Evolutionary conservation across 2,113 vertebrate genomes (phyloP).

Genomic region (Lamprotornis superbus): DNA sequence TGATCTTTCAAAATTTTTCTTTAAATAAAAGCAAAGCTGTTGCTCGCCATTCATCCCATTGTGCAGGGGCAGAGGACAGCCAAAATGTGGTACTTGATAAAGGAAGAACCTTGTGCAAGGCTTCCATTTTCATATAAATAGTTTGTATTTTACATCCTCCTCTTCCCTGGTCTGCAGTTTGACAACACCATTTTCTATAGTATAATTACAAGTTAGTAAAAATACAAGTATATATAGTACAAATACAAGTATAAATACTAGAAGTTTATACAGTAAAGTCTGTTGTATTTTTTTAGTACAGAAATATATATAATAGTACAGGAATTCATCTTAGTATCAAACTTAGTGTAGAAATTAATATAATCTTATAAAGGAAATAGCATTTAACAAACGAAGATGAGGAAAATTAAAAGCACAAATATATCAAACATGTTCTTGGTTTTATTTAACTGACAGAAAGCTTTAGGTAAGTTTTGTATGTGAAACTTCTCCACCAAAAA

Average conservation of each 20-base stretch:
- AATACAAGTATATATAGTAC: not conserved
- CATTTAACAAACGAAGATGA: not conserved
- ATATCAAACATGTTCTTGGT: not conserved
- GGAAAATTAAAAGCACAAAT: not conserved
- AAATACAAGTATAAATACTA: not conserved
- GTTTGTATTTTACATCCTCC: not conserved
- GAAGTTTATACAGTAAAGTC: not conserved
- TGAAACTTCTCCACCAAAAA: not conserved
- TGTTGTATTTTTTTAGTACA: not conserved
- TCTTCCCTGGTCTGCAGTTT: not conserved
- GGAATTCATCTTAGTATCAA: not conserved
- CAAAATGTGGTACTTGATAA: not conserved
- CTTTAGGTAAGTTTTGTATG: not conserved
- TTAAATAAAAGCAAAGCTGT: slow-evolving; percentile 15
- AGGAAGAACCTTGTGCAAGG: not conserved
- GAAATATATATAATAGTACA: not conserved
- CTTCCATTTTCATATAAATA: not conserved
- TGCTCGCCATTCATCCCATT: not conserved
- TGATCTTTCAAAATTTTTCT: slow-evolving; percentile 10
- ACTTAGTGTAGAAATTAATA: not conserved
- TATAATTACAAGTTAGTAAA: too few species aligned
- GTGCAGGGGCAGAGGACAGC: not conserved
- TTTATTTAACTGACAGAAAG: slow-evolving; percentile 14
- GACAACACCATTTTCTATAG: not conserved
- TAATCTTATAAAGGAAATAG: not conserved